These are phyloP conservation scores for Ctenopoma multispine DNA, from an alignment of 2,797 vertebrate species.

Conservation along the genomic window DNA sequence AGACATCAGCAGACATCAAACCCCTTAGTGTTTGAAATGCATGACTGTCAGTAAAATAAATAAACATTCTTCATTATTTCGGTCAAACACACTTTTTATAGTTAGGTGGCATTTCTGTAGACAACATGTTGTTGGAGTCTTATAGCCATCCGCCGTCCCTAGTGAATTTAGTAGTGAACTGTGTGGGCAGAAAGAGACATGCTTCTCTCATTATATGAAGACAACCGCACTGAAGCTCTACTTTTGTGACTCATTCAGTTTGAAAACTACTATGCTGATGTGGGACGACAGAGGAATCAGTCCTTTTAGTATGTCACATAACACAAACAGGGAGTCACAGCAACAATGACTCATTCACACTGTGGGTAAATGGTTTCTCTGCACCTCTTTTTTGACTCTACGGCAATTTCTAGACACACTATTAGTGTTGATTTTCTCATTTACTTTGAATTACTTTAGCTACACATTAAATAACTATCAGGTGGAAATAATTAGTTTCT, in stretches of 20 bases:
- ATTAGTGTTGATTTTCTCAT: slow-evolving; percentile 3
- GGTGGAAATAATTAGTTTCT: not conserved
- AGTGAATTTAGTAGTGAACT: slow-evolving; percentile 44
- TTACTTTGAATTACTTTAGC: not conserved
- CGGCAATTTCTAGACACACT: slow-evolving; percentile 2
- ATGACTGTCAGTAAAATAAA: too few species aligned
- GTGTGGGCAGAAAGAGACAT: slow-evolving; percentile 44
- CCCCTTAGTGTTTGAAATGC: too few species aligned
- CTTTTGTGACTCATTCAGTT: slow-evolving; percentile 58
- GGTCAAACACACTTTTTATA: slow-evolving; percentile 15
- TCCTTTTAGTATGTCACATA: slow-evolving; percentile 59
- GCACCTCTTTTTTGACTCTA: slow-evolving; percentile 9
- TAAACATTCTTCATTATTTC: not conserved
- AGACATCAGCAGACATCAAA: too few species aligned
- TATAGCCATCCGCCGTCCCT: slow-evolving; percentile 31
- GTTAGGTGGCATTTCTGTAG: slow-evolving; percentile 30
- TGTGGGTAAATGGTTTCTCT: slow-evolving; percentile 6
- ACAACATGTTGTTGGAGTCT: slow-evolving; percentile 32
- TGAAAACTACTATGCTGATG: slow-evolving; percentile 38
- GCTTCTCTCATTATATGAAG: slow-evolving; percentile 59
- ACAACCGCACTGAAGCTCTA: slow-evolving; percentile 36
- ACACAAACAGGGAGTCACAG: slow-evolving; percentile 45
- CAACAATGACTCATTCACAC: slow-evolving; percentile 56
- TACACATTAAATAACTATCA: not conserved
- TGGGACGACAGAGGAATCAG: slow-evolving; percentile 46